Evolutionary conservation across 1,140 invertebrate species (phyloP), one percentile per base, ranked within the genome.

Genomic region (Laodelphax striatellus): DNA sequence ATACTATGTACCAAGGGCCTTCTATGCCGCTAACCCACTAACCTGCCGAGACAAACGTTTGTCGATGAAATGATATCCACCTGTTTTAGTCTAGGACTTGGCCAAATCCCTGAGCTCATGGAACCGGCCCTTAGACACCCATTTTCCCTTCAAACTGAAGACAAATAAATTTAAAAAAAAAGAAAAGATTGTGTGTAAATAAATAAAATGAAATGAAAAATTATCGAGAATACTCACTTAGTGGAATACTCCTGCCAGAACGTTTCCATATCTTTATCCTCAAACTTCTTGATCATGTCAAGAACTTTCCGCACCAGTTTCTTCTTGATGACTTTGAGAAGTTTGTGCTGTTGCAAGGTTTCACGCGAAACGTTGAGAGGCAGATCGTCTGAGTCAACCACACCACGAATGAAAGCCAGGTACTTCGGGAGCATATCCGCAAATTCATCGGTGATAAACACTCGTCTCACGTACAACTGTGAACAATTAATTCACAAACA

Each of bases 181-280:
- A n/a, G n/a, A n/a, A n/a, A n/a, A n/a, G n/a, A n/a, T n/a, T n/a
- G n/a, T n/a, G n/a, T n/a, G n/a, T n/a, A n/a, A n/a, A n/a, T n/a
- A n/a, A n/a, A n/a, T n/a, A n/a, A n/a, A n/a, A n/a, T n/a, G n/a
- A n/a, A n/a, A n/a, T n/a, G n/a, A n/a, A n/a, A 28, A 28, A 28
- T 28, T 28, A 4, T 28, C 44, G 28, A 55, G 56, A 46, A n/a
- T 5, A 79, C 82, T 79, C 71, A 87, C 83, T 98, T 98, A 52
- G 96, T 99, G 44, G 94, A 96, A 76, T 94, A 99, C 75, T 99
- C 97, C 70, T 97, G 97, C 95, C 96, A 99, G 82, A 99, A 99
- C 66, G 87, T 85, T 3, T 90, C 83, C 71, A 93, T 98, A 22
- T 94, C 87, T 57, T 93, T 92, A 56, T 89, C 86, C 52, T 87